phyloP scores from a whole-genome alignment of 2,797 vertebrate genomes.

The Hippocampus kuda region DNA sequence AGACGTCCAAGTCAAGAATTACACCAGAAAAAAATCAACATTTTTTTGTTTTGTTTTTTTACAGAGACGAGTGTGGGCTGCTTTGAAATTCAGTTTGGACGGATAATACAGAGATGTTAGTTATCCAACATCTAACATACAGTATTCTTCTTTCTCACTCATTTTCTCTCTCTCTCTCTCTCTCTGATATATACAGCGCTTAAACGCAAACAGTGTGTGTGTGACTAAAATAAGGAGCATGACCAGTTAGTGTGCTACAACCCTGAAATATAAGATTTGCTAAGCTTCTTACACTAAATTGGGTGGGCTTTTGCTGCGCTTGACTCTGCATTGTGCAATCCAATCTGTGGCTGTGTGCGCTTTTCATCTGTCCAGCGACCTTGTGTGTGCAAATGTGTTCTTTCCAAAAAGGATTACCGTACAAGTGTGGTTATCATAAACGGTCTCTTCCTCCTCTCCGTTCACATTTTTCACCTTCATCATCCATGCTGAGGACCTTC shows the following conservation, averaged over 20 bases:
- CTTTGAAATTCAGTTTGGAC: background rate
- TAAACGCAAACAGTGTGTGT: background rate
- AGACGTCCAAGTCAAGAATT: background rate
- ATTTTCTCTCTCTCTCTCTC: background rate
- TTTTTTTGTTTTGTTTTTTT: background rate
- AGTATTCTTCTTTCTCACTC: background rate
- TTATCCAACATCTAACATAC: background rate
- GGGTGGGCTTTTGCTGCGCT: constrained; percentile 7
- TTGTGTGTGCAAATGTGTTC: constrained; percentile 19
- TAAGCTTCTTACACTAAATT: constrained; percentile 4
- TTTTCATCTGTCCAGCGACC: constrained; percentile 49
- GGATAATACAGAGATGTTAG: background rate
- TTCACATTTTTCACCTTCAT: constrained; percentile 15
- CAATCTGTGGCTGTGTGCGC: constrained; percentile 32
- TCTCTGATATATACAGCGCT: no score
- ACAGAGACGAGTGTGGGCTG: background rate
- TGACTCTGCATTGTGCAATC: constrained; percentile 23
- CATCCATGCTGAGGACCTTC: constrained; percentile 15
- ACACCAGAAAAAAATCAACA: background rate
- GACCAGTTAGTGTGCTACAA: background rate
- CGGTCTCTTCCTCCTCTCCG: constrained; percentile 14
- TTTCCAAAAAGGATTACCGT: constrained; percentile 12
- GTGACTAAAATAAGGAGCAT: background rate
- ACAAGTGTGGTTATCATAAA: constrained; percentile 10
- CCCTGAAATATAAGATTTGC: background rate